These are phyloP conservation scores for Antheraea assamensis DNA, from an alignment of 2,888 invertebrate species.

Conservation along the genomic window DNA sequence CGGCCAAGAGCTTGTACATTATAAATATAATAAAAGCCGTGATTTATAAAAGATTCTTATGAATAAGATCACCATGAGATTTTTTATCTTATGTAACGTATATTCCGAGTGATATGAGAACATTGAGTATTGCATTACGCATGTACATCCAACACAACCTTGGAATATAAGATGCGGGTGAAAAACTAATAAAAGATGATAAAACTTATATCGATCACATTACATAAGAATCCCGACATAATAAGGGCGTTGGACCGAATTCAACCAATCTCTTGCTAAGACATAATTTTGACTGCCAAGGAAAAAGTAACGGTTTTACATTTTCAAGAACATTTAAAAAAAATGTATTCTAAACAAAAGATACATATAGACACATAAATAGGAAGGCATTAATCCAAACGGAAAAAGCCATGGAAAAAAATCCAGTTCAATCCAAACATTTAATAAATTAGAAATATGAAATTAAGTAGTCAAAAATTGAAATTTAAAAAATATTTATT, in stretches of 20 bases:
- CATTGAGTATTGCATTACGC: neutral
- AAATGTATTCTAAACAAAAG: neutral
- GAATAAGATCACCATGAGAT: neutral
- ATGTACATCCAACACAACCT: neutral
- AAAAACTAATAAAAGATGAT: neutral
- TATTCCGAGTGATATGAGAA: neutral
- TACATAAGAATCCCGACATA: neutral
- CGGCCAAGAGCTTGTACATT: too few relatives aligned
- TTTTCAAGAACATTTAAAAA: neutral
- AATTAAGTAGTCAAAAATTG: neutral
- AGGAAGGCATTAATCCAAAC: neutral
- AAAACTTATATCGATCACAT: neutral
- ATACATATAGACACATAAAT: neutral
- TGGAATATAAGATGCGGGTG: conserved; percentile 3
- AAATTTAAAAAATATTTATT: neutral
- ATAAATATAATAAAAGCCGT: too few relatives aligned
- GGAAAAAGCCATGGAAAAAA: neutral
- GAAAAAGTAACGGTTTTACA: neutral
- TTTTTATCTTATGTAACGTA: neutral
- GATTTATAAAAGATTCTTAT: too few relatives aligned
- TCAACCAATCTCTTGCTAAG: neutral
- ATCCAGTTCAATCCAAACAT: too few relatives aligned
- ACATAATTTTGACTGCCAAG: neutral
- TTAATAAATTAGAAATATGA: neutral
- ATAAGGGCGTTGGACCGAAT: neutral